Evolutionary conservation across 2,113 vertebrate genomes (phyloP).

Genomic region (Chrysochloris asiatica): DNA sequence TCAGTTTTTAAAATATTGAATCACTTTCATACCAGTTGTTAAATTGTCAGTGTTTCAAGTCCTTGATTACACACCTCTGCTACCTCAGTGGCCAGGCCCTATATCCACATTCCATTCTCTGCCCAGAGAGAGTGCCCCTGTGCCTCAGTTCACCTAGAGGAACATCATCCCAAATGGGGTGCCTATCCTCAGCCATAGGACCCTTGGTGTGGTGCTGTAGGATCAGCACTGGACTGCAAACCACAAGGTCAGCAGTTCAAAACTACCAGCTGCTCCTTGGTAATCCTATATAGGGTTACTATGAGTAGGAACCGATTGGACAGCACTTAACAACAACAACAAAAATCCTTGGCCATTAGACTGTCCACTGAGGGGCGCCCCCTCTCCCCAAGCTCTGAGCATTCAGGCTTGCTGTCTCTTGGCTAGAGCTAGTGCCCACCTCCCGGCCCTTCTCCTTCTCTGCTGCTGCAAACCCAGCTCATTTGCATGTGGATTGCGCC

Average conservation of each 20-base stretch:
- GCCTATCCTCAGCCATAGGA: not conserved
- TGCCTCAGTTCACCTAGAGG: not conserved
- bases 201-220: no score
- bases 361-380: not conserved
- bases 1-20: not conserved
- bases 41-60: not conserved
- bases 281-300: no score
- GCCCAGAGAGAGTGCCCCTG: not conserved
- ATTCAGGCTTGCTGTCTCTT: slow-evolving; percentile 45
- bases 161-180: not conserved
- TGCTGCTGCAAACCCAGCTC: slow-evolving; percentile 84
- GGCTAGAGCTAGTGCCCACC: slow-evolving; percentile 73
- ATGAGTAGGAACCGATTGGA: no score
- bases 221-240: no score
- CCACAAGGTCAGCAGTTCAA: no score
- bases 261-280: no score
- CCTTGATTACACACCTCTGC: no score
- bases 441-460: slow-evolving; percentile 79
- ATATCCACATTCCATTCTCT: not conserved
- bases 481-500: slow-evolving; percentile 92
- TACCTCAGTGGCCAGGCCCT: no score
- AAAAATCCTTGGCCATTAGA: no score
- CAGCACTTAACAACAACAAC: no score
- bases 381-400: slow-evolving; percentile 44
- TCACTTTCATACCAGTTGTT: not conserved